Evolutionary conservation across 2,113 vertebrate species (phyloP).

Genomic region (Hyperopisus bebe): DNA sequence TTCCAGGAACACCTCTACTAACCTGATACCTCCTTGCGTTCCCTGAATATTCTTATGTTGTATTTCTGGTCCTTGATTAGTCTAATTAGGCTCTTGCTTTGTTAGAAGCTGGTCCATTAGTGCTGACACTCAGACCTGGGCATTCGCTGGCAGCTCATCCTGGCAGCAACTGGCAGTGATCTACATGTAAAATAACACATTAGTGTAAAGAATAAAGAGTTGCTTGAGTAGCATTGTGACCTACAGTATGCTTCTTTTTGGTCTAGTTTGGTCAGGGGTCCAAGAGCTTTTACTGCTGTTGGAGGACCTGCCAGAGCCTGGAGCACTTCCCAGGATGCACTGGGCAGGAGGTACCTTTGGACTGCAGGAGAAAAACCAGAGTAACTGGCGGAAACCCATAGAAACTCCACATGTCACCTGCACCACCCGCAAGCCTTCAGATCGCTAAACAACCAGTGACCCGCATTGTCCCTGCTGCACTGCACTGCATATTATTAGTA

Average conservation of each 20-base stretch:
- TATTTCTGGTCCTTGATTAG: background rate
- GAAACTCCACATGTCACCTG: background rate
- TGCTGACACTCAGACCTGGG: background rate
- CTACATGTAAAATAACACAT: background rate
- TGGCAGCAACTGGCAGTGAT: no score
- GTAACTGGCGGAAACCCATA: background rate
- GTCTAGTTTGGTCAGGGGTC: background rate
- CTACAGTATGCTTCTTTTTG: background rate
- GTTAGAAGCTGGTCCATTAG: background rate
- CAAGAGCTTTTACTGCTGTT: background rate
- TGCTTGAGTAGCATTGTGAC: background rate
- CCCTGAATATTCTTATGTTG: no score
- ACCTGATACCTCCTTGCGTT: no score
- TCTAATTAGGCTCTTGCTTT: background rate
- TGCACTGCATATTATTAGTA: background rate
- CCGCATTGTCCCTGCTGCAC: background rate
- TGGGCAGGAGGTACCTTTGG: background rate
- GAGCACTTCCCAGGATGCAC: background rate
- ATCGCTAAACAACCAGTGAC: background rate
- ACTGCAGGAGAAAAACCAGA: background rate
- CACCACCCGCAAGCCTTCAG: background rate
- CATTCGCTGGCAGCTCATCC: background rate
- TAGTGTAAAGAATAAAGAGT: background rate
- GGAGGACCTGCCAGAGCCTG: background rate
- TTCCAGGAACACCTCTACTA: no score